These are phyloP conservation scores for Seladonia tumulorum DNA, from an alignment of 2,888 invertebrate genomes.

Conservation along the genomic window DNA sequence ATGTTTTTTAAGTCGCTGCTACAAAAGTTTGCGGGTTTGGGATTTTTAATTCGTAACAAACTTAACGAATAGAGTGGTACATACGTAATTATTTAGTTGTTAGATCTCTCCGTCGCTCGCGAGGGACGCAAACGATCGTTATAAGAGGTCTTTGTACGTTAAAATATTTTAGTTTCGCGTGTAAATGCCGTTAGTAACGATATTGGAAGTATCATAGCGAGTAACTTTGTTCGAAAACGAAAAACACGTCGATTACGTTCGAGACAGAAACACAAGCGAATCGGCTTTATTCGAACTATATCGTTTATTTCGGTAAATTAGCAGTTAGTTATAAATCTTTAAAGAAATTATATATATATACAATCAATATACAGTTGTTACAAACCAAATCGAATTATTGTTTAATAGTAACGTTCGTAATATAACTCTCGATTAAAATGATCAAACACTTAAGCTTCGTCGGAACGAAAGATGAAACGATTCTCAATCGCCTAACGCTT, in stretches of 20 bases:
- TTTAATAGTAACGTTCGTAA: not conserved
- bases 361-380: not conserved
- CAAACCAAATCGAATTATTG: not conserved
- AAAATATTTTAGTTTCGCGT: not conserved
- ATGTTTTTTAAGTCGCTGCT: constrained; percentile 4
- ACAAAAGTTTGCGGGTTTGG: constrained; percentile 22
- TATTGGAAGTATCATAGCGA: constrained; percentile 22
- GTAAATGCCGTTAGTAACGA: not conserved
- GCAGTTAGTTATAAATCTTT: not conserved
- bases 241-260: not conserved
- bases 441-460: not conserved
- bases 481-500: not conserved
- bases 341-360: not conserved
- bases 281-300: constrained; percentile 1
- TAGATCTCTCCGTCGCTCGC: not conserved
- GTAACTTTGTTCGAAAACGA: not conserved
- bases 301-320: not conserved
- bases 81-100: constrained; percentile 10
- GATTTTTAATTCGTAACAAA: constrained; percentile 29
- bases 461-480: not conserved
- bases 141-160: not conserved
- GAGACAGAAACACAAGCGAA: not conserved
- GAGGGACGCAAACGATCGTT: not conserved
- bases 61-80: constrained; percentile 17
- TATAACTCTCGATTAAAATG: not conserved